Evolutionary conservation across 2,797 vertebrate genomes (phyloP), one percentile per base, ranked within the genome.

Genomic region (Phoebastria nigripes): DNA sequence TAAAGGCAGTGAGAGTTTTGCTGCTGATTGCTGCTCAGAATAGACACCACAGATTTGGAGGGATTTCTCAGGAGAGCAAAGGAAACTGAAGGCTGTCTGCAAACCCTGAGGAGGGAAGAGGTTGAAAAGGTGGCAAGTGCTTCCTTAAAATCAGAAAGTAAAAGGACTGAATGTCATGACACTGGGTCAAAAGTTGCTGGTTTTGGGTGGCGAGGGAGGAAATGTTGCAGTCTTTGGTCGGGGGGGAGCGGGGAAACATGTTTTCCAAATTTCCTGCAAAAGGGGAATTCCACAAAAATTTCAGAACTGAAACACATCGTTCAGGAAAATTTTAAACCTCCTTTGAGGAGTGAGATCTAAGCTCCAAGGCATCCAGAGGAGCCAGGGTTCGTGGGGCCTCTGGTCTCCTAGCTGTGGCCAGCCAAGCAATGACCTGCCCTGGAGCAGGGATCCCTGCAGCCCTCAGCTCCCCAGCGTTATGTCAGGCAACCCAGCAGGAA

Each of bases 211-310:
- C 19, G 28, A 77, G 31, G 15, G 28, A 91, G 56, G 29, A 94
- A 93, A 65, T 62, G 24, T 20, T 87, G 35, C 19, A 51, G 62
- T 67, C 62, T 86, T 69, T 56, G 17, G 7, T 11, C 0, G 5
- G 17, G 14, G 12, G 3, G 1, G 3, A 1, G 1, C 4, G 16
- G n/a, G 10, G 19, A 61, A 91, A 55, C 2, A 12, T 4, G 10
- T 55, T 85, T 82, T 70, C n/a, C 16, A 52, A 58, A 88, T 29
- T 55, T 80, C 41, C 47, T 85, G n/a, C 22, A 77, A 92, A 90
- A 85, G 0, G 1, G 44, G 11, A 80, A 67, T 85, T 93, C 44
- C 8, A 19, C n/a, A 28, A 62, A 73, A 77, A 33, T 11, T 55
- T 87, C 39, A 33, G 21, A 90, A 82, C 9, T 51, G 29, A 78